Conservation (phyloP, 2,888 invertebrate species). For the Pachycephus smyrnensis region DNA sequence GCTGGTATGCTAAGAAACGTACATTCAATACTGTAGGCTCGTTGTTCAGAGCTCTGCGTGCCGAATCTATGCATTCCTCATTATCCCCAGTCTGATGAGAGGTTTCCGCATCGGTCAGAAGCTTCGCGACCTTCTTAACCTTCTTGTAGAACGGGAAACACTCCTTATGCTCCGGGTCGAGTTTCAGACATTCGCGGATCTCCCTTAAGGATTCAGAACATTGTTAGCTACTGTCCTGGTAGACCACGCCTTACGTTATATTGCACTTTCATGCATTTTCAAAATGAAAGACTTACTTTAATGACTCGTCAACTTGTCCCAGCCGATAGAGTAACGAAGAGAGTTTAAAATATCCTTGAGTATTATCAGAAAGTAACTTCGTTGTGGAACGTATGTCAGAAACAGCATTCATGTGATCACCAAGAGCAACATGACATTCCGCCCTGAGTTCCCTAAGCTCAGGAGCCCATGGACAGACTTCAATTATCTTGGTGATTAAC, state of each 20-base stretch:
- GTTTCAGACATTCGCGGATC: conserved; percentile 94
- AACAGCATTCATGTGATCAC: conserved; percentile 88
- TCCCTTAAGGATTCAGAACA: conserved; percentile 70
- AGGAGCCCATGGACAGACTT: conserved; percentile 91
- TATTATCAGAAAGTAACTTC: conserved; percentile 92
- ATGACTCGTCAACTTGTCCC: conserved; percentile 91
- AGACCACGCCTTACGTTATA: not conserved
- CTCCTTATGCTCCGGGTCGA: conserved; percentile 97
- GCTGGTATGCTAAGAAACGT: conserved; percentile 79
- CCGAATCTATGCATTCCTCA: conserved; percentile 77
- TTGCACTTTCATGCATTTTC: not conserved
- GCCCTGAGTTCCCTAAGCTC: conserved; percentile 86
- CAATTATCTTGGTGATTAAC: conserved; percentile 76
- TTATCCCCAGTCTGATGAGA: conserved; percentile 74
- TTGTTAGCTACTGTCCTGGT: not conserved
- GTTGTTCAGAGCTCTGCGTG: conserved; percentile 74
- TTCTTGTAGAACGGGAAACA: conserved; percentile 98
- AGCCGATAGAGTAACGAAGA: conserved; percentile 87
- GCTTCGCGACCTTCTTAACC: conserved; percentile 91
- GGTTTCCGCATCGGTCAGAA: conserved; percentile 75
- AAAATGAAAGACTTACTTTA: conserved; percentile 73
- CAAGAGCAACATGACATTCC: conserved; percentile 82
- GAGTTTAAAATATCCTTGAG: conserved; percentile 86
- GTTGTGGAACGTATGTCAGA: conserved; percentile 91
- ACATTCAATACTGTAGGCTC: conserved; percentile 81